Conservation (phyloP, 2,888 invertebrate species). For the Eupithecia subfuscata region DNA sequence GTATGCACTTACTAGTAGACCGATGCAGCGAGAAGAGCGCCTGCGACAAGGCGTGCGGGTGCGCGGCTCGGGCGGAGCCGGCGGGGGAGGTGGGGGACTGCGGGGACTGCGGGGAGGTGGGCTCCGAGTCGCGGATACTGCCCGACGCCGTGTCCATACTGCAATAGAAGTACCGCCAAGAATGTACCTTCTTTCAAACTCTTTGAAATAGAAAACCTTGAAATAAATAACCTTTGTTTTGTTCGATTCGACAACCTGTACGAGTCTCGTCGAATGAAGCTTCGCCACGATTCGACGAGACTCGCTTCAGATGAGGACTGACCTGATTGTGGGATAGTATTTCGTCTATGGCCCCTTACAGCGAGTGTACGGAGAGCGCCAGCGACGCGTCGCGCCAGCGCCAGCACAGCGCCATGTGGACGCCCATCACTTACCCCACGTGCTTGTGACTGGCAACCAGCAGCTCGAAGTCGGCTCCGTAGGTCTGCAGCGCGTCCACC, state of each 20-base stretch:
- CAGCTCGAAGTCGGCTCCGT: slow-evolving; percentile 97
- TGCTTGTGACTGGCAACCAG: slow-evolving; percentile 97
- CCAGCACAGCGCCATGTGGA: slow-evolving; percentile 89
- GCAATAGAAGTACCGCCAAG: slow-evolving; percentile 31
- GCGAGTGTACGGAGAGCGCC: slow-evolving; percentile 94
- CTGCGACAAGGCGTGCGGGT: slow-evolving; percentile 60
- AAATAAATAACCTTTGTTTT: too few species aligned
- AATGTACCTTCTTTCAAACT: too few species aligned
- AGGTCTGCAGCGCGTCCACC: slow-evolving; percentile 97
- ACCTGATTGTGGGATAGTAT: not conserved
- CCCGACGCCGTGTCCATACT: slow-evolving; percentile 98
- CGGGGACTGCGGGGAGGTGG: slow-evolving; percentile 68
- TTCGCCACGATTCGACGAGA: too few species aligned
- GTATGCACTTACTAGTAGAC: slow-evolving; percentile 43
- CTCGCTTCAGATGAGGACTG: too few species aligned
- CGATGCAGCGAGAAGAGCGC: slow-evolving; percentile 61
- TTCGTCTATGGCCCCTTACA: slow-evolving; percentile 61
- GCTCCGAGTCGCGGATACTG: slow-evolving; percentile 95
- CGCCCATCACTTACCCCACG: slow-evolving; percentile 96
- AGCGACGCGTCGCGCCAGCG: slow-evolving; percentile 90
- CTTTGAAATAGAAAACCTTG: too few species aligned
- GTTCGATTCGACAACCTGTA: too few species aligned
- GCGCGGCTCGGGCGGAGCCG: slow-evolving; percentile 71
- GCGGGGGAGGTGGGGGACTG: slow-evolving; percentile 85
- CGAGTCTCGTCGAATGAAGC: too few species aligned